phyloP scores from a whole-genome alignment of 30 jellyfish, hydroid and myxozoan species.

The Rhopilema esculentum region DNA sequence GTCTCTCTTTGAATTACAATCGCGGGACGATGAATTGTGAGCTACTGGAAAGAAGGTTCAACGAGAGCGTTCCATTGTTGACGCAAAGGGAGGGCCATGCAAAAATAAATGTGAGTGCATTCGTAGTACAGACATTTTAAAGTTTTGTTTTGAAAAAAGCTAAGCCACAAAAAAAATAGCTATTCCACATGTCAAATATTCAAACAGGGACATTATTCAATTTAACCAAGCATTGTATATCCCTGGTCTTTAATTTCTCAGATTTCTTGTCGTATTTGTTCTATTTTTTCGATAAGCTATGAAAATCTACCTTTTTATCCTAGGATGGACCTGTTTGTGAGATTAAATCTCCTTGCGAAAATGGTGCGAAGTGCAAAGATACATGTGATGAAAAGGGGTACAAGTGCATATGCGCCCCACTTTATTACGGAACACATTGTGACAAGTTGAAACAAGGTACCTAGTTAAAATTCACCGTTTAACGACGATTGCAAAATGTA shows the following conservation, averaged over 20 bases:
- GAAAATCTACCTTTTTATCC: not conserved
- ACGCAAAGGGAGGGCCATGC: not conserved
- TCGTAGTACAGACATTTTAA: not conserved
- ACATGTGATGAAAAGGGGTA: constrained; percentile 30
- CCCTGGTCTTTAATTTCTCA: not conserved
- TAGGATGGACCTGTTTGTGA: constrained; percentile 39
- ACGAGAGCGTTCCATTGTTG: constrained; percentile 10
- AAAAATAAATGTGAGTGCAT: constrained; percentile 15
- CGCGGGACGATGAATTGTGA: constrained; percentile 5
- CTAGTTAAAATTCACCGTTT: not conserved
- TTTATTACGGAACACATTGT: constrained; percentile 51
- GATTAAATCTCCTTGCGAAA: constrained; percentile 37
- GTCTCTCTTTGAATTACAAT: constrained; percentile 31
- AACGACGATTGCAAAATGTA: not conserved
- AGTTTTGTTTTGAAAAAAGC: not conserved
- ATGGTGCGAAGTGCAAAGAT: constrained; percentile 54
- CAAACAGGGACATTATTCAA: too few species aligned
- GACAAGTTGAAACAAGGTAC: constrained; percentile 40
- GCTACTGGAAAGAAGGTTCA: constrained; percentile 9
- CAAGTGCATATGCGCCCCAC: constrained; percentile 42
- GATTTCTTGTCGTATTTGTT: not conserved
- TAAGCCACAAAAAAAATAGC: not conserved
- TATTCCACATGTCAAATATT: not conserved
- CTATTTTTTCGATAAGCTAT: too few species aligned
- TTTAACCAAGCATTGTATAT: too few species aligned